A percentile compares a stretch with the other conserved stretches of the same genome.
Evolutionary conservation across 2,888 invertebrate genomes (phyloP).

Genomic region (Dusona sp.): DNA sequence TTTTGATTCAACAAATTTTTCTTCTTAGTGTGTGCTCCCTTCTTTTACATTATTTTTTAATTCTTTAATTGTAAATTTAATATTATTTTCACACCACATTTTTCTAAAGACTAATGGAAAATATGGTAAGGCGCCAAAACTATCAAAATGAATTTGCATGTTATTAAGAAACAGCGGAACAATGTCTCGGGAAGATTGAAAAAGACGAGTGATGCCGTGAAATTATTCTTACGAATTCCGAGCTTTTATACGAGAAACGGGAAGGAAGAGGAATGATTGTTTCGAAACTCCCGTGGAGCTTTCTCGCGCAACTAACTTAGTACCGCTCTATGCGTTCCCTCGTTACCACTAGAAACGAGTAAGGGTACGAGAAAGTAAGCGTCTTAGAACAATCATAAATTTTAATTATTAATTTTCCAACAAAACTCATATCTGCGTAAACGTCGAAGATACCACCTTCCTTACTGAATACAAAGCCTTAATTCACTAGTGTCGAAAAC

Average conservation of each 20-base stretch:
- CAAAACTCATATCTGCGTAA: constrained; percentile 31
- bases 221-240: constrained; percentile 67
- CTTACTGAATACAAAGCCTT: constrained; percentile 42
- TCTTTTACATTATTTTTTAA: not conserved
- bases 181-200: constrained; percentile 32
- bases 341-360: constrained; percentile 21
- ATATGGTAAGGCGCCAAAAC: not conserved
- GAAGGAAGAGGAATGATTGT: constrained; percentile 63
- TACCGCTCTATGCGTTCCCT: constrained; percentile 14
- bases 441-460: constrained; percentile 17
- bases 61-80: not conserved
- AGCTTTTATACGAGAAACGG: not conserved
- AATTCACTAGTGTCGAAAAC: constrained; percentile 9
- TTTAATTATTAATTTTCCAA: constrained; percentile 76
- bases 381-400: constrained; percentile 74
- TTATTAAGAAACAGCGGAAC: constrained; percentile 26
- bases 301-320: constrained; percentile 51
- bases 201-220: constrained; percentile 38
- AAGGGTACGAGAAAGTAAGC: constrained; percentile 56
- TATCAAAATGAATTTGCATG: constrained; percentile 1
- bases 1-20: no score
- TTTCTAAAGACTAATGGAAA: not conserved
- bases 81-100: not conserved
- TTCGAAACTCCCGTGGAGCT: constrained; percentile 67
- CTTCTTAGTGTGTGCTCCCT: no score